phyloP scores from a whole-genome alignment of 2,113 vertebrate genomes.

The Budorcas taxicolor region DNA sequence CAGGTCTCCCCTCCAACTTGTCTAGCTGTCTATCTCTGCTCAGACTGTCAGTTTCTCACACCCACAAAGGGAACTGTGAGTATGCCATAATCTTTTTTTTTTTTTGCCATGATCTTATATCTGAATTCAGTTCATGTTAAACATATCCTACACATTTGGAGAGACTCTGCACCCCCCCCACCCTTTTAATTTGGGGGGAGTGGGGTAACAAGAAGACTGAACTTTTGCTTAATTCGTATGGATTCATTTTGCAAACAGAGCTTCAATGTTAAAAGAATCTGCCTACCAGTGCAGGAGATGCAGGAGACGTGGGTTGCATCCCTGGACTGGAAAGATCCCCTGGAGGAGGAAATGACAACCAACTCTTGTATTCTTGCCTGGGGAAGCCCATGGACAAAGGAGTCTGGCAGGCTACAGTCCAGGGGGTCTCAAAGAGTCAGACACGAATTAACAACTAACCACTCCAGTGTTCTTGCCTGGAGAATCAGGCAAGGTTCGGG shows the following conservation, averaged over 20 bases:
- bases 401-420: not conserved
- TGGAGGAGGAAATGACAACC: not conserved
- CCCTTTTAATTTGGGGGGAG: not conserved
- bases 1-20: not conserved
- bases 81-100: not conserved
- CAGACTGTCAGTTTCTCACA: not conserved
- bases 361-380: not conserved
- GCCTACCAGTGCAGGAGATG: not conserved
- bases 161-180: accelerated
- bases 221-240: not conserved
- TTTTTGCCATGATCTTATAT: not conserved
- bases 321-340: not conserved
- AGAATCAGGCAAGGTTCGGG: not conserved
- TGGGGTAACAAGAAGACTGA: not conserved
- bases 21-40: not conserved
- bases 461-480: not conserved
- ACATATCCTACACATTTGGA: not conserved
- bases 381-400: not conserved
- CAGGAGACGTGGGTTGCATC: not conserved
- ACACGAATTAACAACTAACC: not conserved
- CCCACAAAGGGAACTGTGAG: not conserved
- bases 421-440: not conserved
- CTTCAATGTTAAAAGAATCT: not conserved
- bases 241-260: not conserved
- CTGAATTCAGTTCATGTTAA: not conserved